phyloP scores from a whole-genome alignment of 2,888 invertebrate genomes.

The Mayetiola destructor region DNA sequence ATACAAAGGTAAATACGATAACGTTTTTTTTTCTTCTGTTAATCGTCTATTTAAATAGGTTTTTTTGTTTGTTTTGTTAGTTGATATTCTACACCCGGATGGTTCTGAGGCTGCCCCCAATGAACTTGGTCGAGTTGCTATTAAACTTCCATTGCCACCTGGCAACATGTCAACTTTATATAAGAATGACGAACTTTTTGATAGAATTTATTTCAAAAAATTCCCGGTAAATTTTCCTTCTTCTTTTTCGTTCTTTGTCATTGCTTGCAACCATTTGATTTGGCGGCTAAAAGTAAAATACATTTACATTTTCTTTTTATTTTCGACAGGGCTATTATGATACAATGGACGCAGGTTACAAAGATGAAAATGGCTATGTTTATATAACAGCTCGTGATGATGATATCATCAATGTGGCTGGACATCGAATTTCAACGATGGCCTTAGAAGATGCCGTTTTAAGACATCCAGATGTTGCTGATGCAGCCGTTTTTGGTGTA shows the following conservation, averaged over 20 bases:
- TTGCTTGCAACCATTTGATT: neutral
- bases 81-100: slow-evolving; percentile 50
- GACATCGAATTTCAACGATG: slow-evolving; percentile 77
- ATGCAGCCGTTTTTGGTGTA: slow-evolving; percentile 76
- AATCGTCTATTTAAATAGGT: slow-evolving; percentile 34
- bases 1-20: slow-evolving; percentile 52
- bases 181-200: slow-evolving; percentile 63
- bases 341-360: slow-evolving; percentile 88
- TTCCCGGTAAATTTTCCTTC: slow-evolving; percentile 52
- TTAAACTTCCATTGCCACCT: slow-evolving; percentile 78
- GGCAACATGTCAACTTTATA: slow-evolving; percentile 75
- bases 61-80: slow-evolving; percentile 34
- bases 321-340: slow-evolving; percentile 45
- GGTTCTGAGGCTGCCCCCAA: slow-evolving; percentile 51
- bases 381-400: slow-evolving; percentile 85
- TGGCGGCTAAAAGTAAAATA: too few relatives aligned
- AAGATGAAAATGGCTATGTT: slow-evolving; percentile 67
- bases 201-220: slow-evolving; percentile 65
- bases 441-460: slow-evolving; percentile 81
- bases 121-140: slow-evolving; percentile 70
- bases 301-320: neutral
- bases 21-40: slow-evolving; percentile 49
- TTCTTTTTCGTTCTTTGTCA: neutral
- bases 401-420: slow-evolving; percentile 88
- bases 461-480: slow-evolving; percentile 70